These are phyloP conservation scores for Acrossocheilus fasciatus DNA, from an alignment of 2,797 vertebrate genomes.

Conservation along the genomic window DNA sequence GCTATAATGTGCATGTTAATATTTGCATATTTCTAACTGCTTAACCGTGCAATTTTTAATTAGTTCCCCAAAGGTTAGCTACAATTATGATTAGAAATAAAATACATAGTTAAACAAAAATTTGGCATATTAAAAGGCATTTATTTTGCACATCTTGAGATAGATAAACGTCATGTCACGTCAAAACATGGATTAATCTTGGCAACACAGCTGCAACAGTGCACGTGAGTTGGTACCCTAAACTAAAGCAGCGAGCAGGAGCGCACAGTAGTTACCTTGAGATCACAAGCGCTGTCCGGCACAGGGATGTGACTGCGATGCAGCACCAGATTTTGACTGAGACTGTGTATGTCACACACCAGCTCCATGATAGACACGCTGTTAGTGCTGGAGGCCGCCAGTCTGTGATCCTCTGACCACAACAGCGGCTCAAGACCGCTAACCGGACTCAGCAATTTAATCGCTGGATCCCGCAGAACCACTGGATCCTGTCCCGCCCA, in stretches of 20 bases:
- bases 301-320: constrained; percentile 88
- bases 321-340: constrained; percentile 84
- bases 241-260: background rate
- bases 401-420: constrained; percentile 94
- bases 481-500: constrained; percentile 68
- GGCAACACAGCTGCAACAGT: background rate
- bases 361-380: constrained; percentile 89
- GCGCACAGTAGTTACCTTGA: constrained; percentile 78
- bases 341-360: constrained; percentile 85
- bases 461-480: constrained; percentile 82
- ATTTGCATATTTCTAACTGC: background rate
- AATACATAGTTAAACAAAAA: background rate
- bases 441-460: constrained; percentile 82
- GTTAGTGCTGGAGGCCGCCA: constrained; percentile 85
- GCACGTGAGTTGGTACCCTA: background rate
- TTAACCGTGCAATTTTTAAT: background rate
- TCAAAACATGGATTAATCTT: background rate
- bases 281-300: constrained; percentile 70
- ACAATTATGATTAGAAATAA: background rate
- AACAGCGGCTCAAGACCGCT: constrained; percentile 88
- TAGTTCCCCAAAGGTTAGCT: background rate
- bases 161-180: background rate
- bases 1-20: background rate
- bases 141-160: constrained; percentile 6
- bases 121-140: background rate